Evolutionary conservation across 2,113 vertebrate genomes (phyloP).

Genomic region (Illadopsis cleaveri): DNA sequence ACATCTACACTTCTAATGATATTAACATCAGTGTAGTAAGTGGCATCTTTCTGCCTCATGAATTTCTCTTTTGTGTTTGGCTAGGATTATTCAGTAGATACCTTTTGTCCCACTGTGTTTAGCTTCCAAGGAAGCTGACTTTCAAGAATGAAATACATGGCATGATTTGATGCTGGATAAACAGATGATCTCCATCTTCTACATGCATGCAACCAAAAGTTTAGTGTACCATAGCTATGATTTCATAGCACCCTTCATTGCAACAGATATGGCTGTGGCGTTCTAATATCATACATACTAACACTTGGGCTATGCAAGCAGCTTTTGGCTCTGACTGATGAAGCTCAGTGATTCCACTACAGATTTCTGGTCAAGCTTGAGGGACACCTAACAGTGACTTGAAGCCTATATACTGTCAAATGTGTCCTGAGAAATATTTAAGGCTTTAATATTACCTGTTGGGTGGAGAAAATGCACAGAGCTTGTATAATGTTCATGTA

Average conservation of each 20-base stretch:
- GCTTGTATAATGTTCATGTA: neutral
- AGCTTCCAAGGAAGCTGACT: neutral
- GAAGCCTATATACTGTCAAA: neutral
- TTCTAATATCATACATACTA: neutral
- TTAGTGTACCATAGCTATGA: neutral
- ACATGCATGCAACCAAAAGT: neutral
- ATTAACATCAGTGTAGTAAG: neutral
- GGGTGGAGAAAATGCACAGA: neutral
- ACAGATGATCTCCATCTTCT: neutral
- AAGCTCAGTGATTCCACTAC: neutral
- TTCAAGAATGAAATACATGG: neutral
- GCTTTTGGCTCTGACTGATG: neutral
- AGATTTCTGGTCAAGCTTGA: neutral
- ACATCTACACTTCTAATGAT: neutral
- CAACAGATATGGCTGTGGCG: neutral
- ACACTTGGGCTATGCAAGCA: neutral
- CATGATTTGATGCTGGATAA: neutral
- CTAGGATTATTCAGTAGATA: neutral
- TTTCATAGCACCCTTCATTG: neutral
- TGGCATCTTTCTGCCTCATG: neutral
- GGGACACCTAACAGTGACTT: neutral
- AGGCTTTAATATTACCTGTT: neutral
- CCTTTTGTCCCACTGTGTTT: neutral
- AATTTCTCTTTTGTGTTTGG: neutral
- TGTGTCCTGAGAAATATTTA: neutral